phyloP scores from a whole-genome alignment of 2,888 invertebrate genomes.

The Tenthredo mesomela region DNA sequence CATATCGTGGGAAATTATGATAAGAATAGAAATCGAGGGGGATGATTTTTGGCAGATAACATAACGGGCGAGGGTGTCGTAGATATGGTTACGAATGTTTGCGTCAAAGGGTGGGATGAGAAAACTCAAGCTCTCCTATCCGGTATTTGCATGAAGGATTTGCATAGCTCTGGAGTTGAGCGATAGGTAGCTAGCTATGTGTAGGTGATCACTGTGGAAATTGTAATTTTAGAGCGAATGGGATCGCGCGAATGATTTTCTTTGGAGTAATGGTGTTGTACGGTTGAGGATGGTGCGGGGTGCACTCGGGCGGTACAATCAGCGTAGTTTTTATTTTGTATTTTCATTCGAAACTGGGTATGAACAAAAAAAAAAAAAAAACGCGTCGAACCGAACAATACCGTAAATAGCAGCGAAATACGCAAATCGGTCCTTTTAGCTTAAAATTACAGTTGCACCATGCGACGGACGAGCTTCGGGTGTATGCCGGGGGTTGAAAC shows the following conservation, averaged over 20 bases:
- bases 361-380: constrained; percentile 2
- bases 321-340: constrained; percentile 35
- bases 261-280: neutral
- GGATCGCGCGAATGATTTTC: constrained; percentile 26
- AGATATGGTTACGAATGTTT: neutral
- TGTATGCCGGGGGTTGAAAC: constrained; percentile 59
- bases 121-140: neutral
- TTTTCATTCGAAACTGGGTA: constrained; percentile 15
- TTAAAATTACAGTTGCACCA: constrained; percentile 73
- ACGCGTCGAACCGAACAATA: constrained; percentile 56
- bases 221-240: neutral
- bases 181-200: neutral
- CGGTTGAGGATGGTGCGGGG: neutral
- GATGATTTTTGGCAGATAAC: neutral
- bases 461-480: constrained; percentile 55
- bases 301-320: constrained; percentile 21
- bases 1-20: neutral
- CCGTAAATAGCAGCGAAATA: constrained; percentile 56
- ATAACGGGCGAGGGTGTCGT: neutral
- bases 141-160: constrained; percentile 8
- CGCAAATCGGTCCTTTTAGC: constrained; percentile 73
- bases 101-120: constrained; percentile 1
- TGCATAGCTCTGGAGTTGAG: neutral
- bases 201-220: constrained; percentile 12
- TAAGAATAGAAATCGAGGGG: neutral